Conservation (phyloP, 2,888 invertebrate genomes). For the Mesochorus sp. region DNA sequence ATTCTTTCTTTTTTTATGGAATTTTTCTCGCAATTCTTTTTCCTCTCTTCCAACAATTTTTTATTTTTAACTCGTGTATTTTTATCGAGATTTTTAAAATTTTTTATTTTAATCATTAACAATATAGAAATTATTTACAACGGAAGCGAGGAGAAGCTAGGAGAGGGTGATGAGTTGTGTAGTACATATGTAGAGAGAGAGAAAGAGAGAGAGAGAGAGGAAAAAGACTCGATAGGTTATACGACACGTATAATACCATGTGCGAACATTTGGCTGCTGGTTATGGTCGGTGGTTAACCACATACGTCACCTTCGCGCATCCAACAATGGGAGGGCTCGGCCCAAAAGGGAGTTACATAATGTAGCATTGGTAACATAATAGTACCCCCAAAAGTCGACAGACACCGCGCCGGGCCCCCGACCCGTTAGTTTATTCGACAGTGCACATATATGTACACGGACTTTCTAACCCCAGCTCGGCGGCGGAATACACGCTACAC, state of each 20-base stretch:
- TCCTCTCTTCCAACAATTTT: not conserved
- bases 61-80: not conserved
- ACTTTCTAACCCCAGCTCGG: constrained; percentile 34
- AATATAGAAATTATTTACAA: not conserved
- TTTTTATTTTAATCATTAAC: not conserved
- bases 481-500: too few relatives aligned
- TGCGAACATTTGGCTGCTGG: constrained; percentile 75
- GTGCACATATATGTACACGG: not conserved
- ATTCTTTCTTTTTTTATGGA: constrained; percentile 42
- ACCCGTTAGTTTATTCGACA: not conserved
- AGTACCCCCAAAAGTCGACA: constrained; percentile 49
- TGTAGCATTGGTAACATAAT: constrained; percentile 72
- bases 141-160: not conserved
- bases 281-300: constrained; percentile 75
- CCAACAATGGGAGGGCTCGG: constrained; percentile 65
- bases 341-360: constrained; percentile 71
- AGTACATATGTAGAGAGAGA: too few relatives aligned
- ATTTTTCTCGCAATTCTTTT: constrained; percentile 18
- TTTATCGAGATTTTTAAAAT: not conserved
- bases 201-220: too few relatives aligned
- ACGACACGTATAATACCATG: constrained; percentile 53
- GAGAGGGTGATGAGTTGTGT: constrained; percentile 28
- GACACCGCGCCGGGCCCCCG: not conserved
- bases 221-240: too few relatives aligned
- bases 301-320: constrained; percentile 70